A percentile compares a stretch with the other conserved stretches of the same genome.
Conservation (phyloP, 2,113 vertebrate genomes). For the Sylvicapra grimmia region DNA sequence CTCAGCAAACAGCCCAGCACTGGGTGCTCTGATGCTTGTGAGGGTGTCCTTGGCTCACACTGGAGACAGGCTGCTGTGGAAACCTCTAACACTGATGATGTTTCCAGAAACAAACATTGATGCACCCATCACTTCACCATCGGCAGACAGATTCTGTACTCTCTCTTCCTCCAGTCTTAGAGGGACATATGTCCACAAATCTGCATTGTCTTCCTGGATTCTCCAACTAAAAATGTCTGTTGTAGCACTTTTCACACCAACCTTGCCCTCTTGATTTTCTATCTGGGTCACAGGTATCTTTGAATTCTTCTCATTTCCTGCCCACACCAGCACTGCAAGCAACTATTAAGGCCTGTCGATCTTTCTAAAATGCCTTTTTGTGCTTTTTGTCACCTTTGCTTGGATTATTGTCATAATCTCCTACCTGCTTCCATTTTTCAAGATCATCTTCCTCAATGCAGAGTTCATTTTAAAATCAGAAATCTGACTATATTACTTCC, state of each 20-base stretch:
- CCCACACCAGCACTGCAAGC: not conserved
- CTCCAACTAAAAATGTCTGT: not conserved
- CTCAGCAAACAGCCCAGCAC: not conserved
- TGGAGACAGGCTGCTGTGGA: not conserved
- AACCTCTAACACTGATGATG: not conserved
- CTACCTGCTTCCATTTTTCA: not conserved
- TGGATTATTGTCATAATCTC: not conserved
- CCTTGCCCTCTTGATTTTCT: conserved; percentile 7
- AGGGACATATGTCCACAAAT: not conserved
- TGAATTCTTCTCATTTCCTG: not conserved
- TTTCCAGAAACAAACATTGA: not conserved
- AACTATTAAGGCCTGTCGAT: not conserved
- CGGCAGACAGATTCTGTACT: not conserved
- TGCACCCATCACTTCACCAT: not conserved
- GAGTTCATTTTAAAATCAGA: conserved; percentile 12
- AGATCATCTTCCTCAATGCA: not conserved
- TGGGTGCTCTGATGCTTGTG: not conserved
- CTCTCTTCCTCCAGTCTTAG: not conserved
- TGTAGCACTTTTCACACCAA: not conserved
- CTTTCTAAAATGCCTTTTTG: not conserved
- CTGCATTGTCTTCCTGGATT: not conserved
- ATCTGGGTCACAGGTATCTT: not conserved
- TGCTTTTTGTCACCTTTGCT: not conserved
- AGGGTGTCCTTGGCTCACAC: not conserved
- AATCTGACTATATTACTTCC: not conserved